Evolutionary conservation across 2,888 invertebrate species (phyloP), one percentile per base, ranked within the genome.

Genomic region (Cremastinae sp.): DNA sequence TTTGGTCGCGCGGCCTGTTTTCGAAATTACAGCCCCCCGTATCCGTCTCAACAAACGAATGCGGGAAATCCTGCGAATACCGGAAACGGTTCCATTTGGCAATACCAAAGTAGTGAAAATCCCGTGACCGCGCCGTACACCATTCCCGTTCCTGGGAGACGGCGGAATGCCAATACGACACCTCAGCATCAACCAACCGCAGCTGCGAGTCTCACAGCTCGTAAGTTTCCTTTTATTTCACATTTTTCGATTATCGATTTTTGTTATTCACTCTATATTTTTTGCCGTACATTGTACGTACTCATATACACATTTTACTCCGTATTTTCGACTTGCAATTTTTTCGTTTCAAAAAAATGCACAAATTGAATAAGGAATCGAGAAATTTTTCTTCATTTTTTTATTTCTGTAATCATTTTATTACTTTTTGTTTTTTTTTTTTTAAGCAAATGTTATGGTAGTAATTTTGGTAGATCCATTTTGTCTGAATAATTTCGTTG

Each of bases 131-230:
- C 82, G 8, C 86, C 87, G 70, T 80, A 77, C 49, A 55, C 41
- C 16, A 37, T 82, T 71, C 41, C 82, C 74, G 64, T 80, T 71
- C 28, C 83, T 0, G 45, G 68, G 12, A 73, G 78, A 76, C 73
- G 80, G 37, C 80, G 74, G 56, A 62, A 68, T 0, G 69, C 76
- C 0, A 84, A 83, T 18, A 49, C 83, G 7, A 51, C 81, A 0
- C 64, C 82, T 8, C 86, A 83, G 58, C 84, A 86, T 70, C 92
- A 92, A 84, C 90, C 93, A 58, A 93, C 93, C 74, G 94, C 95
- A 51, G 93, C 94, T 72, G 94, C 94, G 75, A 94, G 94, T 80
- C 91, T 95, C 79, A 92, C 94, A 84, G 94, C 94, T 89, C 93
- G 95, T 95, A 90, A 94, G 95, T 93, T 28, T 28, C n/a, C n/a